Base-by-base conservation (phyloP, 1,140 invertebrate species). In the Drosophila pallidifrons region DNA sequence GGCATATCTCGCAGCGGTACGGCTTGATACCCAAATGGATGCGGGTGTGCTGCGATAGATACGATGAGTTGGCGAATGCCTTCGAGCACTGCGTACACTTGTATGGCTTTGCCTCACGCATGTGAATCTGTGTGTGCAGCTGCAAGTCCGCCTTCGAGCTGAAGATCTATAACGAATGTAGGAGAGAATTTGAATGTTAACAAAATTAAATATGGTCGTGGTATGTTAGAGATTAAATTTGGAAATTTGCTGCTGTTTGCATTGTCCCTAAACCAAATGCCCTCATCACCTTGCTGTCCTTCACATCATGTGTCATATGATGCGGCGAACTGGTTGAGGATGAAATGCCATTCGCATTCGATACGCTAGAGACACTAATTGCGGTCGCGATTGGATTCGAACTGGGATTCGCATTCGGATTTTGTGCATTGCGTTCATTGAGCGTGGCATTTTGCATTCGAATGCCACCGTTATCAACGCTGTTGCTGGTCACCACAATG, bases 11-110 rank as follows among this genome's bases (percentile, higher is more conserved):
- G 94, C 99, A 99, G 74, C 97, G 95, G 94, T 98, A 98, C 43
- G 98, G 98, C 93, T 99, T 99, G 93, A 99, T 98, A 86, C 98
- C 99, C 79, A 99, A 95, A 94, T 99, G 99, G 92, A 99, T 99
- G 85, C 99, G 95, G 74, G 98, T 99, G 93, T 99, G 99, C 93
- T 99, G 99, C 25, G 98, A 99, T 89, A 99, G 95, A 95, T 99
- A 99, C 81, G 98, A 99, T 82, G 98, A 99, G 94, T 99, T 99
- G 88, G 99, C 99, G 94, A 99, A 99, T 67, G 98, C 97, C 94
- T 99, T 99, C 79, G 96, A 96, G 94, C 99, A 99, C 93, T 99
- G 98, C 30, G 97, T 97, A 94, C 99, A 99, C 93, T 99, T 99
- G 95, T 99, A 99, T 20, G 99, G 99, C 94, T 99, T 99, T 25